These are phyloP conservation scores for Callosobruchus maculatus DNA, from an alignment of 2,888 invertebrate species.

Conservation along the genomic window DNA sequence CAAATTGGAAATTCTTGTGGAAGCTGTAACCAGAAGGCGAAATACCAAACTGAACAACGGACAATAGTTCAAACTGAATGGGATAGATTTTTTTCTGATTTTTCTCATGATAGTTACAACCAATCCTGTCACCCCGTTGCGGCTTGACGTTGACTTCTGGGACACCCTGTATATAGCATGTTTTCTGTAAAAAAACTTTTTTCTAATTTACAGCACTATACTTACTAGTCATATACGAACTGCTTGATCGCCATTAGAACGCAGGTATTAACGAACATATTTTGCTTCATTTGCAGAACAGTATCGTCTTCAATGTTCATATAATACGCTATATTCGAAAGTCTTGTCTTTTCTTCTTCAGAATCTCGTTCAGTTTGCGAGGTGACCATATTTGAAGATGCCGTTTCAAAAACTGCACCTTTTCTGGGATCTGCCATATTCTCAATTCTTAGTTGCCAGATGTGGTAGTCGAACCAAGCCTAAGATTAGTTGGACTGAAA, in stretches of 20 bases:
- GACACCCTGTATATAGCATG: too few species aligned
- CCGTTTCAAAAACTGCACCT: conserved; percentile 32
- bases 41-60: background rate
- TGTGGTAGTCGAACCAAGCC: conserved; percentile 33
- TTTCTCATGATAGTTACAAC: too few species aligned
- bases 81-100: too few species aligned
- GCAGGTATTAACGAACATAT: conserved; percentile 36
- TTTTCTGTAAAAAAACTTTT: background rate
- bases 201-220: too few species aligned
- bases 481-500: too few species aligned
- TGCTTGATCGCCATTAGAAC: conserved; percentile 42
- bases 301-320: conserved; percentile 14
- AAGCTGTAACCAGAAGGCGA: conserved; percentile 35
- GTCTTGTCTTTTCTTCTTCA: conserved; percentile 19
- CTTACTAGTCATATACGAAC: conserved; percentile 45
- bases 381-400: background rate
- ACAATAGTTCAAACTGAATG: background rate
- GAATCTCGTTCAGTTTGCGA: conserved; percentile 14
- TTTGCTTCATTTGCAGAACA: conserved; percentile 21
- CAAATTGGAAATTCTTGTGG: conserved; percentile 43
- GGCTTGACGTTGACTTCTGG: too few species aligned
- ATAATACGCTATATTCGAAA: background rate
- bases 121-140: too few species aligned
- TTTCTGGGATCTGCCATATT: conserved; percentile 35
- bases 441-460: conserved; percentile 36